Base-by-base conservation (phyloP, 2,113 vertebrate genomes). In the Columba janthina region DNA sequence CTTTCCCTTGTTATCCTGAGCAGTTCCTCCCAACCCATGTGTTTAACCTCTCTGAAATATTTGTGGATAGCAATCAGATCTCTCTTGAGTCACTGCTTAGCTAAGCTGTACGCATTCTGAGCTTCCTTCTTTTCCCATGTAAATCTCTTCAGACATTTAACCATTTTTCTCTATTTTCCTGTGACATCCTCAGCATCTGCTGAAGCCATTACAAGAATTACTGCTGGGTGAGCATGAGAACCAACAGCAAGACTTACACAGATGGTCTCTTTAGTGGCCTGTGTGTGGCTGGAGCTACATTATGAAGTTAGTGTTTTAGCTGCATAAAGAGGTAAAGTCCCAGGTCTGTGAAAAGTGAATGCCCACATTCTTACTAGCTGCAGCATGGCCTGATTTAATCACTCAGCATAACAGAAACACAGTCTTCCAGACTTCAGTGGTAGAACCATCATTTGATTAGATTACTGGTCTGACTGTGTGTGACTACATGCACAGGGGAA, bases 41-140 rank as follows among this genome's bases (percentile, higher is more conserved):
- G 58, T 94, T 96, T 96, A 96, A 97, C 95, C 88, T 96, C 83
- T 84, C 73, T 26, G 84, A 89, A 90, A 87, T 87, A 81, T 75
- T 56, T 95, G 90, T 85, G 73, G 73, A 82, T 87, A 40, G 94
- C 90, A 96, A 96, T 97, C 96, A 96, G 73, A 90, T 93, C 73
- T 73, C 54, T 95, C 88, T 97, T 97, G 96, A 97, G 93, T 96
- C 96, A 96, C 74, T 94, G 93, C 93, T 94, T 96, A 97, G 89
- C 92, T 95, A 90, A 97, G 93, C 92, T 85, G 10, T 66, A 75
- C 46, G 73, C 80, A 69, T 95, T 96, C 88, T 58, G n/a, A 88
- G 65, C 38, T 89, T 87, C 36, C 0, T 91, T 90, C 75, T 81
- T 93, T 89, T 61, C 36, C 81, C 48, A 16, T 46, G n/a, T 71